Evolutionary conservation across 2,888 invertebrate species (phyloP).

Genomic region (Drosophila eohydei): DNA sequence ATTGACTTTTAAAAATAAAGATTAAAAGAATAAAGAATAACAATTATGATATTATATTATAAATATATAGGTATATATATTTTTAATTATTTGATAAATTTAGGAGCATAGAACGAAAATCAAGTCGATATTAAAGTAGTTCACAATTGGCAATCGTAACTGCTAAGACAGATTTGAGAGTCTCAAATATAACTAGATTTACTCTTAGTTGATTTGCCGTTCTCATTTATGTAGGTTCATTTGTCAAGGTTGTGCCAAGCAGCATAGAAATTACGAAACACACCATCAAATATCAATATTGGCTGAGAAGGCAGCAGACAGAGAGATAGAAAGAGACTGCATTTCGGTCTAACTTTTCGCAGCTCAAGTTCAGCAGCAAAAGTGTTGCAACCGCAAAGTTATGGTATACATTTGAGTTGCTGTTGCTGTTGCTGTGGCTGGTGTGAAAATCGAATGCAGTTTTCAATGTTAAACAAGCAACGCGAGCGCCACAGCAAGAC

Average conservation of each 20-base stretch:
- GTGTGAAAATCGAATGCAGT: conserved; percentile 45
- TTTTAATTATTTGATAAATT: too few relatives aligned
- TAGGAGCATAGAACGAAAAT: not conserved
- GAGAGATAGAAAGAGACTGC: conserved; percentile 7
- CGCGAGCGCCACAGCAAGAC: conserved; percentile 21
- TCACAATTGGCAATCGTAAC: not conserved
- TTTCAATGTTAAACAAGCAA: conserved; percentile 66
- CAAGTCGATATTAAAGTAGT: not conserved
- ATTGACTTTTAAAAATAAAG: too few relatives aligned
- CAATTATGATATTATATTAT: too few relatives aligned
- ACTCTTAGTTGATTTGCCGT: not conserved
- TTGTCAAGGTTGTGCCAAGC: conserved; percentile 22
- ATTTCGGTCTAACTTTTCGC: conserved; percentile 30
- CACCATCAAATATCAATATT: conserved; percentile 34
- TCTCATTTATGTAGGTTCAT: conserved; percentile 12
- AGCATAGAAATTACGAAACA: conserved; percentile 38
- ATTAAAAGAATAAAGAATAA: too few relatives aligned
- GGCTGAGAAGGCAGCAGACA: conserved; percentile 7
- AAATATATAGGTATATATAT: too few relatives aligned
- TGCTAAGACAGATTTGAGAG: not conserved
- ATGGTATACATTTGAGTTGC: conserved; percentile 14
- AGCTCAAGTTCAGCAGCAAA: conserved; percentile 64
- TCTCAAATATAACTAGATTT: not conserved
- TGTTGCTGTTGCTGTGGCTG: conserved; percentile 5
- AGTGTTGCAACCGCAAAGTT: conserved; percentile 53